Base-by-base conservation (phyloP, 2,888 invertebrate genomes). In the Orchestes rusci region DNA sequence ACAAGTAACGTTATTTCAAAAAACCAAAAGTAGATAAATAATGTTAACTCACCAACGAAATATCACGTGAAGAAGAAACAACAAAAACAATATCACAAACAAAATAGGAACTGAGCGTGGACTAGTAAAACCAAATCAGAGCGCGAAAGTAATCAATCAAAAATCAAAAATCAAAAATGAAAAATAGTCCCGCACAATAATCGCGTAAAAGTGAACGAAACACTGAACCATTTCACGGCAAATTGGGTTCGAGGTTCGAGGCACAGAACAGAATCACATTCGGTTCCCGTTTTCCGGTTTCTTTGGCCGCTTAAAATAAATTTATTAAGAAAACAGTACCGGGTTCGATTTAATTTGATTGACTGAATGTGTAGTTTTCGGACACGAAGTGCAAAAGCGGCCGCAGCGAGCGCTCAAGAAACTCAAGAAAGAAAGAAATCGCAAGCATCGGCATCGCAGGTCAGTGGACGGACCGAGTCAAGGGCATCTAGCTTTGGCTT, bases 401-500 rank as follows among this genome's bases (percentile, higher is more conserved):
- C 42, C 43, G 43, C 43, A 45, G 40, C 45, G 41, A 47, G 38
- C 36, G 41, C 31, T 39, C 18, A 33, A 48, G 48, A 34, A 51
- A 48, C n/a, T n/a, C n/a, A 48, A 48, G 48, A 34, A 51, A 48
- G 48, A 48, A 48, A 48, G 43, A 48, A 51, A 51, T 48, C 45
- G 43, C 66, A 64, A 66, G 67, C 45, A 23, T 5, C 23, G 10
- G 23, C 23, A 23, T 5, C 45, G 43, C 66, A 64, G 67, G 67
- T 67, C 67, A 67, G 59, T 67, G 66, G 64, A 67, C 67, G 65
- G 53, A 45, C 40, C 56, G 59, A 67, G 66, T 67, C 67, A 67
- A 67, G 66, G 67, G 66, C 67, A 67, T 59, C 64, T 56, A 56
- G 62, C 60, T 60, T 56, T 39, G 46, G 43, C 33, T 23, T 23